Conservation (phyloP, 1,140 invertebrate species). For the Hypothenemus hampei region DNA sequence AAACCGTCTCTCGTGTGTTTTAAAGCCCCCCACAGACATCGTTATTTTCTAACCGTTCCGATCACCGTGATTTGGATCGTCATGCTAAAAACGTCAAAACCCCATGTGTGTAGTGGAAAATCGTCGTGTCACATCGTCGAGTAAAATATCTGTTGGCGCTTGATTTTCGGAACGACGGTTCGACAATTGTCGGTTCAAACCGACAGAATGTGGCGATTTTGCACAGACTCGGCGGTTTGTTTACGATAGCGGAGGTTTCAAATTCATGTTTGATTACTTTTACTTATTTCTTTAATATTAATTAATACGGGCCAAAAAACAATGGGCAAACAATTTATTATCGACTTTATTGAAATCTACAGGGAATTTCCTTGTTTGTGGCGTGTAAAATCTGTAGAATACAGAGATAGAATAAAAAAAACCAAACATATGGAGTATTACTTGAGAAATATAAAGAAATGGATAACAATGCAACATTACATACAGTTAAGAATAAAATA, state of each 20-base stretch:
- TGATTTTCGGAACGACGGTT: background rate
- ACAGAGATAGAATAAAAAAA: background rate
- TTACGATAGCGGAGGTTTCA: background rate
- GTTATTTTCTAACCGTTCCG: background rate
- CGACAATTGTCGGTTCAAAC: background rate
- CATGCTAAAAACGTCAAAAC: background rate
- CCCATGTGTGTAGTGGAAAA: background rate
- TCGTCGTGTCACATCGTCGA: background rate
- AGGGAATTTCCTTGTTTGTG: background rate
- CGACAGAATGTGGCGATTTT: background rate
- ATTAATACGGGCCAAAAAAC: too few relatives aligned
- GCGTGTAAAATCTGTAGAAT: background rate
- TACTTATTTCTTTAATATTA: too few relatives aligned
- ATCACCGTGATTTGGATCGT: background rate
- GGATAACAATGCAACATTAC: background rate
- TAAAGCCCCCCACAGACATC: background rate
- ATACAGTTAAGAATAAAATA: background rate
- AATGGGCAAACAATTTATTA: too few relatives aligned
- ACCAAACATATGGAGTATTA: background rate
- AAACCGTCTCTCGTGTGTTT: too few relatives aligned
- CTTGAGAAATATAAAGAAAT: background rate
- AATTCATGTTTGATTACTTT: too few relatives aligned
- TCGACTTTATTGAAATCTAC: background rate
- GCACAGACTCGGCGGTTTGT: background rate
- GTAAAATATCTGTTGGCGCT: background rate